Conservation (phyloP, 2,888 invertebrate genomes). For the Melieria crassipennis region DNA sequence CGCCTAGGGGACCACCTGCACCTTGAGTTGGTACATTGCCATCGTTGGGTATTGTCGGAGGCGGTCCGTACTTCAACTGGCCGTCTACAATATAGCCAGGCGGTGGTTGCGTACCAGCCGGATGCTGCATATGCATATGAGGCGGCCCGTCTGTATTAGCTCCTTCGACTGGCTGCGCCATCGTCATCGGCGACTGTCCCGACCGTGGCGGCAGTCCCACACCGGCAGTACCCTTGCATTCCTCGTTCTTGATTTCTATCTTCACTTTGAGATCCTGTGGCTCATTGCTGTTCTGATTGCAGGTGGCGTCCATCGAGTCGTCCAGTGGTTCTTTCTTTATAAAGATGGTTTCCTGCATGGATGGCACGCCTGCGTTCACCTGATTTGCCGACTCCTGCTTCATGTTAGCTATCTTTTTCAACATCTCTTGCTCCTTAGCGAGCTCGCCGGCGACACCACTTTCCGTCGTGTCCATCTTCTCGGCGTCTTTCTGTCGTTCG, state of each 20-base stretch:
- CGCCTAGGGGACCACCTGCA: slow-evolving; percentile 41
- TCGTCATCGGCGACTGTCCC: slow-evolving; percentile 32
- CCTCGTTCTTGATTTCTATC: slow-evolving; percentile 71
- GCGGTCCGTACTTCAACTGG: slow-evolving; percentile 55
- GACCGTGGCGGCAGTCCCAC: slow-evolving; percentile 42
- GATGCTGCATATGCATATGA: slow-evolving; percentile 50
- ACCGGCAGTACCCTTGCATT: slow-evolving; percentile 51
- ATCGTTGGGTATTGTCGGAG: slow-evolving; percentile 54
- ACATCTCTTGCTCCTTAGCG: slow-evolving; percentile 63
- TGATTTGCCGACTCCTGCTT: slow-evolving; percentile 61
- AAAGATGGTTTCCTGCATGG: slow-evolving; percentile 69
- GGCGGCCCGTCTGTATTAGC: slow-evolving; percentile 25
- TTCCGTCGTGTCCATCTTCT: slow-evolving; percentile 54
- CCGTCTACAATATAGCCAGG: slow-evolving; percentile 59
- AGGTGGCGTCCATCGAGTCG: slow-evolving; percentile 65
- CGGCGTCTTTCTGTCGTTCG: slow-evolving; percentile 49
- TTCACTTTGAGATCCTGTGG: slow-evolving; percentile 80
- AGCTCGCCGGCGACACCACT: slow-evolving; percentile 36
- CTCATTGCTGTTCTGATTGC: slow-evolving; percentile 69
- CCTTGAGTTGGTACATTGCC: slow-evolving; percentile 45
- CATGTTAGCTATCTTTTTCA: slow-evolving; percentile 64
- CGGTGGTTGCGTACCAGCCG: slow-evolving; percentile 43
- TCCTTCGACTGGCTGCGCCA: slow-evolving; percentile 12
- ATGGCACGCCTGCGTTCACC: slow-evolving; percentile 33
- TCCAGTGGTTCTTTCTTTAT: slow-evolving; percentile 67